Percentiles rank a stretch among this genome's conserved stretches.
Evolutionary conservation across 2,797 vertebrate species (phyloP).

Genomic region (Cuculus canorus): DNA sequence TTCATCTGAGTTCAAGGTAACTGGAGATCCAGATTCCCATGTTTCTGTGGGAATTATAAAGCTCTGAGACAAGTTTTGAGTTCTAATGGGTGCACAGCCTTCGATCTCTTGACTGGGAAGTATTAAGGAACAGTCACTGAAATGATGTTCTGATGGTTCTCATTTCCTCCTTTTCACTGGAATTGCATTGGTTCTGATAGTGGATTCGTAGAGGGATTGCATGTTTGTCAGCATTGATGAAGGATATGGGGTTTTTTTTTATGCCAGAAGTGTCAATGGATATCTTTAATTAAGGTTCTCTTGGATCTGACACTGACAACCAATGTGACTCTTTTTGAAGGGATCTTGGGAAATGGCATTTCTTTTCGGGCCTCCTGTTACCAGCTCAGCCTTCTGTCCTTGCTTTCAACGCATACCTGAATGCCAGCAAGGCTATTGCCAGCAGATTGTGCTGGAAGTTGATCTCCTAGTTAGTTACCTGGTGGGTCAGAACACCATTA

Average conservation of each 20-base stretch:
- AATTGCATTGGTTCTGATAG: fast-evolving
- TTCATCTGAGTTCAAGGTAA: neutral
- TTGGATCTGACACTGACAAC: neutral
- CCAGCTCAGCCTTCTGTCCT: neutral
- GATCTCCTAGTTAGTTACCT: conserved; percentile 40
- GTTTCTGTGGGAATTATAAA: neutral
- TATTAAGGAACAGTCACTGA: neutral
- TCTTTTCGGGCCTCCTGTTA: neutral
- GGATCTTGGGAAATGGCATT: neutral
- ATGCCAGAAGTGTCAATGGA: neutral
- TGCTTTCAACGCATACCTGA: neutral
- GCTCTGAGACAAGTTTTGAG: neutral
- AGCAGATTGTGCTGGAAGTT: conserved; percentile 29
- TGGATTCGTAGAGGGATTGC: neutral
- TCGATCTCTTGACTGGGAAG: neutral
- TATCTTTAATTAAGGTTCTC: neutral
- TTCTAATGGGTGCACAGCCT: neutral
- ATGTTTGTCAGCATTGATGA: fast-evolving
- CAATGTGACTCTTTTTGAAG: neutral
- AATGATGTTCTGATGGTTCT: neutral
- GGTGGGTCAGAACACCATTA: conserved; percentile 51
- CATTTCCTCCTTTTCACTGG: fast-evolving
- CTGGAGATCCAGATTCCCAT: fast-evolving
- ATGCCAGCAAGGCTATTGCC: neutral
- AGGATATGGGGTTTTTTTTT: too few relatives aligned